These are phyloP conservation scores for Clistopyga incitator DNA, from an alignment of 2,888 invertebrate genomes.

Conservation along the genomic window DNA sequence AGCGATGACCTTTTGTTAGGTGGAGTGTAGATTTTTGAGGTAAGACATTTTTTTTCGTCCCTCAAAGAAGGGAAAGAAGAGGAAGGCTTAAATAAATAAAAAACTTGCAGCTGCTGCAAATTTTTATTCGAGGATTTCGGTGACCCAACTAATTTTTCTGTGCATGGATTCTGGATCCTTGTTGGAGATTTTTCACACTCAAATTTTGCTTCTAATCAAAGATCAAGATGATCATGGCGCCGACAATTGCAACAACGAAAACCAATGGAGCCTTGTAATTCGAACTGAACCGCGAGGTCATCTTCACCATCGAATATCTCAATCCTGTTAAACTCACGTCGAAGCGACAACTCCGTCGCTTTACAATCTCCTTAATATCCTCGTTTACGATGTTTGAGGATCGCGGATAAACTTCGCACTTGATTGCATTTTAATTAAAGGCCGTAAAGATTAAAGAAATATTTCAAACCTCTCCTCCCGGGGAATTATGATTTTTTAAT, in stretches of 20 bases:
- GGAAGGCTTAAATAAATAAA: too few relatives aligned
- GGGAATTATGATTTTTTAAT: neutral
- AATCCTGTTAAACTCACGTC: neutral
- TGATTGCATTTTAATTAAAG: neutral
- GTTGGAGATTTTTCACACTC: neutral
- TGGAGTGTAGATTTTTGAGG: too few relatives aligned
- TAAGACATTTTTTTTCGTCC: too few relatives aligned
- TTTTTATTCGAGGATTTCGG: too few relatives aligned
- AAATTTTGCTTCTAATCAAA: too few relatives aligned
- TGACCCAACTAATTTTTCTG: too few relatives aligned
- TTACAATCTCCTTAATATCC: conserved; percentile 15
- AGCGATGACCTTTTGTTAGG: too few relatives aligned
- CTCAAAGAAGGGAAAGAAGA: too few relatives aligned
- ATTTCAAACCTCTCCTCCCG: neutral
- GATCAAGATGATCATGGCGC: too few relatives aligned
- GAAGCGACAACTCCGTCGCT: neutral
- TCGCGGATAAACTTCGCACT: neutral
- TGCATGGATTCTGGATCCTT: neutral
- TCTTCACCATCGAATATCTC: neutral
- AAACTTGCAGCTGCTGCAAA: too few relatives aligned
- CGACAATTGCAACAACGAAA: neutral
- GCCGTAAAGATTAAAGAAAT: conserved; percentile 7
- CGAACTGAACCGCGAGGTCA: neutral
- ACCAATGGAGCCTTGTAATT: neutral
- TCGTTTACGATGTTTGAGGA: neutral